phyloP scores from a whole-genome alignment of 2,888 invertebrate species.

The Cryptops parisi region DNA sequence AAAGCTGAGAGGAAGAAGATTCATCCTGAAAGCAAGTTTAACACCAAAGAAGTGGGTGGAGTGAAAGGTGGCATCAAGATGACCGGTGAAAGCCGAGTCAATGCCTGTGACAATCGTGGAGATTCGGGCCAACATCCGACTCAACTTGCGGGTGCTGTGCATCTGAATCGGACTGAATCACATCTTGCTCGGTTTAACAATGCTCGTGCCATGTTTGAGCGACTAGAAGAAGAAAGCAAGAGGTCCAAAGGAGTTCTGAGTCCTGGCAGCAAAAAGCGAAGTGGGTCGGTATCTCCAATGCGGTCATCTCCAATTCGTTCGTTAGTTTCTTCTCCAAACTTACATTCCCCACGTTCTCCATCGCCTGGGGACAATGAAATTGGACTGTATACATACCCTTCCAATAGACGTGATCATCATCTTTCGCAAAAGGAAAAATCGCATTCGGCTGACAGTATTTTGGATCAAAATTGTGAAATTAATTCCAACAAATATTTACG shows the following conservation, averaged over 20 bases:
- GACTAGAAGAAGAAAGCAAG: slow-evolving; percentile 42
- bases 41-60: background rate
- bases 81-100: background rate
- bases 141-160: slow-evolving; percentile 6
- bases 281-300: slow-evolving; percentile 18
- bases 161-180: slow-evolving; percentile 53
- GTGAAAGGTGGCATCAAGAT: background rate
- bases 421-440: slow-evolving; percentile 18
- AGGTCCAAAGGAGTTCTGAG: slow-evolving; percentile 42
- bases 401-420: slow-evolving; percentile 25
- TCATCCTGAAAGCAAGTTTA: background rate
- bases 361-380: slow-evolving; percentile 26
- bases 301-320: slow-evolving; percentile 15
- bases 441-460: slow-evolving; percentile 16
- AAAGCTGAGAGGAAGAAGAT: slow-evolving; percentile 4
- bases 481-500: slow-evolving; percentile 17
- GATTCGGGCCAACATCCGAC: background rate
- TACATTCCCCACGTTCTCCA: slow-evolving; percentile 23
- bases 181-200: slow-evolving; percentile 83
- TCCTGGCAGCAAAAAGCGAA: slow-evolving; percentile 15
- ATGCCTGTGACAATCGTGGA: background rate
- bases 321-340: slow-evolving; percentile 8
- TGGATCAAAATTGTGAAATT: slow-evolving; percentile 23
- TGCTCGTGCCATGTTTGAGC: slow-evolving; percentile 80
- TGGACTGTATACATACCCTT: too few species aligned